Evolutionary conservation across 2,888 invertebrate genomes (phyloP), one percentile per base, ranked within the genome.

Genomic region (Macrosiphum euphorbiae): DNA sequence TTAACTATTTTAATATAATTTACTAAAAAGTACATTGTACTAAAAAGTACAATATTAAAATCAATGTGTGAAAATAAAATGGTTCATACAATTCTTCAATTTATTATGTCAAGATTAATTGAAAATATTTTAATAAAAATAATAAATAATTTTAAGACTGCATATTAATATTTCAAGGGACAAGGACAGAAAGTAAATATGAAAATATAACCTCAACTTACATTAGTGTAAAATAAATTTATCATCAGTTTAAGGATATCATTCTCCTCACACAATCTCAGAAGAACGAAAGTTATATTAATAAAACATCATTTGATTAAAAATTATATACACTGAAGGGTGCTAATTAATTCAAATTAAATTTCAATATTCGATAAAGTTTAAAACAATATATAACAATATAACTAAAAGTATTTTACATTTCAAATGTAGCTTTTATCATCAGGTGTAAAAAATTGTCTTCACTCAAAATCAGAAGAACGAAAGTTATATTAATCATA

Each of bases 1-100:
- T 94, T 94, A 94, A 78, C 94, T 94, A 85, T 67, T 78, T 11
- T 44, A 86, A 94, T 90, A 94, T 90, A 86, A 86, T 90, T 47
- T 86, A 67, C n/a, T 50, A 50, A 24, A 52, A 92, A 52, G 24
- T 24, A 41, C 13, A 20, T n/a, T n/a, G n/a, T 86, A 67, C n/a
- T 50, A 50, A 24, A 52, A 92, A 52, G 24, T 24, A 41, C 13
- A 20, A 91, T 55, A 84, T 55, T 58, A 52, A 87, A 16, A 28
- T 87, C 5, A 85, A 0, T 67, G 16, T 13, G 4, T 67, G 16
- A 67, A n/a, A 67, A 67, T 13, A 13, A 67, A 67, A 67, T 13
- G 4, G 8, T 58, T 58, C 8, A 26, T 13, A 16, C 4, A 67
- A 67, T 67, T 67, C 11, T 67, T 67, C 11, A 85, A 41, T 85